Base-by-base conservation (phyloP, 2,113 vertebrate genomes). In the Trogon surrucura region DNA sequence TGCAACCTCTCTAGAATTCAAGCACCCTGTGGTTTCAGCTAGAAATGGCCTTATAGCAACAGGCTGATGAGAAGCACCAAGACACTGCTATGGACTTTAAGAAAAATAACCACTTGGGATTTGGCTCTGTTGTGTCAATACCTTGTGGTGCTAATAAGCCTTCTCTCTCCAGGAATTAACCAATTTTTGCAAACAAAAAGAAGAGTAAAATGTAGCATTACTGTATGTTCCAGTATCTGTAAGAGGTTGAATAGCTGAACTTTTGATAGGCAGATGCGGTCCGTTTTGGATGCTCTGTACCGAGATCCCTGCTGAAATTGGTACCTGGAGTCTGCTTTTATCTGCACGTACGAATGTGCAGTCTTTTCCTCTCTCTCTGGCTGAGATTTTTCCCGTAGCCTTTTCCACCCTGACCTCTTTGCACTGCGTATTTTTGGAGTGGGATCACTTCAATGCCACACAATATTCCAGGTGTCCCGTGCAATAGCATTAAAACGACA, bases 111-210 rank as follows among this genome's bases (percentile, higher is more conserved):
- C 5, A 0, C 14, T 12, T 30, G 72, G 44, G 61, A 15, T 58
- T 58, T 3, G 17, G 22, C 56, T 71, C 66, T 1, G 0, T 75
- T 3, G 2, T 78, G 3, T 61, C 22, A 1, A 2, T 83, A 34
- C 54, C n/a, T 66, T 47, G 22, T 1, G 7, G 32, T 72, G 70
- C 56, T 71, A 29, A 7, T 25, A 45, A 51, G 38, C 18, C 44
- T 78, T 84, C 67, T 34, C 11, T 41, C 60, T 71, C 67, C 5
- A 8, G 44, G 84, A 30, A 58, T 73, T 41, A 41, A 19, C 20
- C 15, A 21, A 5, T 64, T 91, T 30, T 36, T 58, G 27, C 22
- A 62, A 61, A 18, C 30, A 36, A 41, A 65, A 86, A 30, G 11
- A 25, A 26, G 16, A 54, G 8, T 25, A 9, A 78, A 47, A 18